Evolutionary conservation across 1,140 invertebrate genomes (phyloP), one percentile per base, ranked within the genome.

Genomic region (Whitmania pigra): DNA sequence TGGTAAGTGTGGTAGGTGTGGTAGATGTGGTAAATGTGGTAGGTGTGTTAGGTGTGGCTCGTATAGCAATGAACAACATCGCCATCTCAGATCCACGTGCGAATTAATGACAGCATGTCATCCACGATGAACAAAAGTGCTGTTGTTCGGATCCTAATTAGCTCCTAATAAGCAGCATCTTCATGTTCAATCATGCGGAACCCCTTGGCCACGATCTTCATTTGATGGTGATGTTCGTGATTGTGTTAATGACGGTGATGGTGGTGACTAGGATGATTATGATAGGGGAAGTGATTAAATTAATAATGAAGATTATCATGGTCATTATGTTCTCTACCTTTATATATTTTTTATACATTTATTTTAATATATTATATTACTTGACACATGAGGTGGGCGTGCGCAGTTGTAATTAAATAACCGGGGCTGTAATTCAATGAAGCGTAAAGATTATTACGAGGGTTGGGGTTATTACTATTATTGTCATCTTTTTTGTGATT

Each of bases 21-120:
- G n/a, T n/a, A n/a, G n/a, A 43, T 6, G 13, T 13, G 5, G 5
- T 6, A 13, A 5, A 43, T 13, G 5, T 5, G 40, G 40, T 43
- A 13, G 40, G 40, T 43, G 40, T 43, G 40, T 43, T 49, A 15
- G 11, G 9, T 49, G 43, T 49, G 43, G 22, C 57, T 63, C 11
- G 57, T 25, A 18, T 18, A 13, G 57, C 29, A 15, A 9, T 57
- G 54, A n/a, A 2, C 54, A 57, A 2, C 54, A 57, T 25, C 9
- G 22, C 11, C 15, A 63, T 22, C 57, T 11, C 13, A 17, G 22
- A 63, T 63, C 9, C 22, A 63, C 29, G 57, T 63, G 29, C 22
- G 29, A 63, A 63, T 25, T 31, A 63, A 63, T 25, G 22, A 63
- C 29, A 63, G 29, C 57, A 63, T 63, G 57, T 25, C 29, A 63